These are phyloP conservation scores for Nasonia vitripennis DNA, from an alignment of 1,140 invertebrate genomes.

Conservation along the genomic window DNA sequence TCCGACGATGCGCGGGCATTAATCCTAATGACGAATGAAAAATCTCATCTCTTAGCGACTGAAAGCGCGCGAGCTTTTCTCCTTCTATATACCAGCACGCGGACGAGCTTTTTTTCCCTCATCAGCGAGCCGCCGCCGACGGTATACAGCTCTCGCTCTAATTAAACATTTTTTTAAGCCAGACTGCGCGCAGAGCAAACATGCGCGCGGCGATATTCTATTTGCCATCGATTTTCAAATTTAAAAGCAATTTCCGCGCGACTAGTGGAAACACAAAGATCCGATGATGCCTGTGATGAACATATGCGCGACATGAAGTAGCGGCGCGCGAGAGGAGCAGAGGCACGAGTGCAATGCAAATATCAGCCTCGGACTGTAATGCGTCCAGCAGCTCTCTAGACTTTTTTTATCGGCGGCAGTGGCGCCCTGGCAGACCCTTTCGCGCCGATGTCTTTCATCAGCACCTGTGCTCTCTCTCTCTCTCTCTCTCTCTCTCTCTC, in stretches of 20 bases:
- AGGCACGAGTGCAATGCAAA: conserved; percentile 72
- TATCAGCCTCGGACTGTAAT: conserved; percentile 70
- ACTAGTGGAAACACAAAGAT: conserved; percentile 34
- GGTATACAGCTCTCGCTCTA: conserved; percentile 20
- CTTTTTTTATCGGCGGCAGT: not conserved
- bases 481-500: too few species aligned
- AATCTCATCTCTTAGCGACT: conserved; percentile 34
- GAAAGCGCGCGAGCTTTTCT: not conserved
- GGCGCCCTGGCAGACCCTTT: not conserved
- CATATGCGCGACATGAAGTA: conserved; percentile 58
- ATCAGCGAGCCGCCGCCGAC: not conserved
- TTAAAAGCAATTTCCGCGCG: conserved; percentile 23
- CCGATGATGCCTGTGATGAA: conserved; percentile 27
- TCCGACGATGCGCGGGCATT: not conserved
- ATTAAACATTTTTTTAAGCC: conserved; percentile 33
- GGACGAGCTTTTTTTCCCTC: not conserved
- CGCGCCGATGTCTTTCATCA: not conserved
- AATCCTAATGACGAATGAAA: conserved; percentile 47
- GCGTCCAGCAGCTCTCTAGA: conserved; percentile 55
- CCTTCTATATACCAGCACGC: not conserved
- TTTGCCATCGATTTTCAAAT: conserved; percentile 31
- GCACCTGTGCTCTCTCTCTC: not conserved
- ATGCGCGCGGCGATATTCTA: not conserved
- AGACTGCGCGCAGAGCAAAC: not conserved
- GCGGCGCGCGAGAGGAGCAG: conserved; percentile 51